Evolutionary conservation across 2,888 invertebrate species (phyloP), one percentile per base, ranked within the genome.

Genomic region (Trilocha varians): DNA sequence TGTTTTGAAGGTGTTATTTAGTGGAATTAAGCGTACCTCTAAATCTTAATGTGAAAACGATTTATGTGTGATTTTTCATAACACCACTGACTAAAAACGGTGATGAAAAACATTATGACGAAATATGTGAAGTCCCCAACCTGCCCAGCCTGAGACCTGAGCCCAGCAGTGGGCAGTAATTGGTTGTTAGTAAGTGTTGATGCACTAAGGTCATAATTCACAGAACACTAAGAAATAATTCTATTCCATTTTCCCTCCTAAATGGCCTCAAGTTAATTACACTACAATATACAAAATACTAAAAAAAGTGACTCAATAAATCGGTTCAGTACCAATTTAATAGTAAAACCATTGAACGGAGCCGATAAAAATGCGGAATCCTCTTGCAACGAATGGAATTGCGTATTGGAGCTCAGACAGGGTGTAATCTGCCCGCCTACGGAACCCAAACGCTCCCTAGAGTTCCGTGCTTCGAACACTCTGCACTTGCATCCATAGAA

Each of bases 351-450:
- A 66, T 62, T 46, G 65, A 61, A 66, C 62, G 59, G 59, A 62
- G 50, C 52, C 78, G 79, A 82, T 83, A 83, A 83, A 82, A 82
- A 80, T 76, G 71, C 71, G 67, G 63, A 76, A 78, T 79, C 78
- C 79, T 73, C 71, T 72, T 65, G 70, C 73, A 74, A 55, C 69
- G 71, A 73, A 73, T 76, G 76, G 79, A 76, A 83, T 83, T 83
- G 80, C 82, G 83, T 83, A 78, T 75, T 68, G 78, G 73, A 68
- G 78, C 83, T 82, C 80, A 82, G 84, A 83, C 78, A 65, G 78
- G 72, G 78, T 78, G 82, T 79, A 83, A 82, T 83, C 78, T 80
- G 79, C 71, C 72, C 72, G 71, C 78, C 78, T 77, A 70, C 76
- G 70, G 74, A 69, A 68, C 79, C 78, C 78, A 71, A 77, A 74